These are phyloP conservation scores for Colletes collaris DNA, from an alignment of 2,888 invertebrate genomes.

Conservation along the genomic window DNA sequence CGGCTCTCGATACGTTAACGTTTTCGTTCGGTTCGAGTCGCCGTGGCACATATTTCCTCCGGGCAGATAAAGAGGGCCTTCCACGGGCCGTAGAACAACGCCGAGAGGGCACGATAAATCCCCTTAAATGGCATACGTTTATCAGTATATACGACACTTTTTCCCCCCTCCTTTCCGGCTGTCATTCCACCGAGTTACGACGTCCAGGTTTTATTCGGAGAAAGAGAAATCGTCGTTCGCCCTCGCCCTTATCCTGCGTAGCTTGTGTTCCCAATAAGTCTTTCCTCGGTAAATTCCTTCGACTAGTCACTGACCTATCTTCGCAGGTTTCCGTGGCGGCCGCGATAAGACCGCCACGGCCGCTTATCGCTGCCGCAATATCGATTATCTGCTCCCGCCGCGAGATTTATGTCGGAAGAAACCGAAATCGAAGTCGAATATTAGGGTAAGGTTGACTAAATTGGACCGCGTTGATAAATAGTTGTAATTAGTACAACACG, in stretches of 20 bases:
- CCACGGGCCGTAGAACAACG: constrained; percentile 30
- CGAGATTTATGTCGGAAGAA: constrained; percentile 47
- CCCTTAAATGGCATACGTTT: constrained; percentile 51
- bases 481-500: no score
- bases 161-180: constrained; percentile 21
- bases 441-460: constrained; percentile 4
- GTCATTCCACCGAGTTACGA: constrained; percentile 53
- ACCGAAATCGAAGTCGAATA: constrained; percentile 47
- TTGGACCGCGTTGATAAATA: no score
- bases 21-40: background rate
- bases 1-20: background rate
- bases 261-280: constrained; percentile 36
- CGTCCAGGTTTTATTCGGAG: constrained; percentile 47
- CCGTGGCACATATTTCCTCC: constrained; percentile 23
- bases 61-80: constrained; percentile 37
- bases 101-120: constrained; percentile 51
- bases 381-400: constrained; percentile 58
- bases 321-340: constrained; percentile 28
- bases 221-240: constrained; percentile 28
- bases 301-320: constrained; percentile 54
- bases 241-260: constrained; percentile 32
- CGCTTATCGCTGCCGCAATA: constrained; percentile 60
- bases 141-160: constrained; percentile 55
- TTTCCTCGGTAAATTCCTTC: constrained; percentile 48
- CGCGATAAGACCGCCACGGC: constrained; percentile 51